Conservation (phyloP, 2,797 vertebrate genomes). For the Esox lucius region DNA sequence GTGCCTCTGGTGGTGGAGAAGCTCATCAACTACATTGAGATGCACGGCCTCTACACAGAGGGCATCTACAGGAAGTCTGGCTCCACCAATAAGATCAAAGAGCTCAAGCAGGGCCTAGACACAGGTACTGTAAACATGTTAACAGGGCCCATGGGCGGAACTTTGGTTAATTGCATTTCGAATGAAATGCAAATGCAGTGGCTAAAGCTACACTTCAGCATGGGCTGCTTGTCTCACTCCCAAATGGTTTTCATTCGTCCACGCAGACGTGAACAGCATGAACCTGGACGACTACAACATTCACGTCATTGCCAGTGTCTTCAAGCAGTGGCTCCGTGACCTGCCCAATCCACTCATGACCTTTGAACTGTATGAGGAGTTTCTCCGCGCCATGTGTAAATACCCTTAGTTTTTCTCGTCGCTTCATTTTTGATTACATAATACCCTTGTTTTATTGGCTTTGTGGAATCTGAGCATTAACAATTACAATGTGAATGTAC, state of each 20-base stretch:
- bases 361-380: slow-evolving; percentile 96
- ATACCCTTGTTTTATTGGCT: not conserved
- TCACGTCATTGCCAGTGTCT: slow-evolving; percentile 97
- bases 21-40: slow-evolving; percentile 98
- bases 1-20: slow-evolving; percentile 95
- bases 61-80: slow-evolving; percentile 98
- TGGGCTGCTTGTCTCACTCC: not conserved
- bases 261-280: slow-evolving; percentile 84
- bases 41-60: slow-evolving; percentile 97
- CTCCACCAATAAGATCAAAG: slow-evolving; percentile 96
- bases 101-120: slow-evolving; percentile 90
- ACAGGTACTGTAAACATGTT: slow-evolving; percentile 73
- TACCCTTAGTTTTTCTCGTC: not conserved
- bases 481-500: too few species aligned
- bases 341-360: slow-evolving; percentile 98
- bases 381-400: slow-evolving; percentile 93
- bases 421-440: not conserved
- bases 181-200: not conserved
- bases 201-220: not conserved
- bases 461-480: too few species aligned
- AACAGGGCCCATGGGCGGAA: not conserved
- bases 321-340: slow-evolving; percentile 98
- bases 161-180: not conserved
- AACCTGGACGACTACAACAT: slow-evolving; percentile 98
- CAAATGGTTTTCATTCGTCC: not conserved